Evolutionary conservation across 2,113 vertebrate species (phyloP), one percentile per base, ranked within the genome.

Genomic region (Sceloporus undulatus): DNA sequence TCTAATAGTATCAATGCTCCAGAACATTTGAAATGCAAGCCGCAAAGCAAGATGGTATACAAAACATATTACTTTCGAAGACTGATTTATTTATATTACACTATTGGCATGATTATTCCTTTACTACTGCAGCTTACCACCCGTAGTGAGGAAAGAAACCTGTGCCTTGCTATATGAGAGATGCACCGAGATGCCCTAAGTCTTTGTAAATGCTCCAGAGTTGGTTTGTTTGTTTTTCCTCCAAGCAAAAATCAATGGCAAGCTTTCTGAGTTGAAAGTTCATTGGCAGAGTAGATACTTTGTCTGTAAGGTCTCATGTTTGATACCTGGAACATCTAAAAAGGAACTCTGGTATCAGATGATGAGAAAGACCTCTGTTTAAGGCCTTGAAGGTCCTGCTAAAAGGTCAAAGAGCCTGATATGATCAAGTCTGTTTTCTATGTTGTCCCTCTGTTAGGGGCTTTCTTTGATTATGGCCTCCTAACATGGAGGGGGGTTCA

Each of bases 1-100:
- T 95, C 89, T 95, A 94, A 96, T 95, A 90, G 79, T 84, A 92
- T 84, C 84, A 81, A 95, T 87, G 92, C 84, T 96, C 90, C 87
- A 94, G 82, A 21, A 95, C 85, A 90, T 85, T 29, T 87, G 87
- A 94, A 96, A 94, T 86, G 84, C 93, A 95, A 94, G 76, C 86
- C 85, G 92, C 91, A 93, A 94, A 87, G 18, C 90, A 95, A 94
- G 91, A 95, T 95, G 80, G 77, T 94, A 42, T 89, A 91, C 81
- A 38, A 92, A 87, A 81, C 92, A 82, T 87, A 95, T 92, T 93
- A 73, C 80, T 92, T 88, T 79, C 82, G 42, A 90, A 87, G 79
- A 79, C 4, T 94, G 94, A 96, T 96, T 96, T 95, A 93, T 88
- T 1, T n/a, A 81, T 80, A 68, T 62, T 90, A 68, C 82, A 19